These are phyloP conservation scores for Smittia sp. DNA, from an alignment of 2,888 invertebrate genomes.

Conservation along the genomic window DNA sequence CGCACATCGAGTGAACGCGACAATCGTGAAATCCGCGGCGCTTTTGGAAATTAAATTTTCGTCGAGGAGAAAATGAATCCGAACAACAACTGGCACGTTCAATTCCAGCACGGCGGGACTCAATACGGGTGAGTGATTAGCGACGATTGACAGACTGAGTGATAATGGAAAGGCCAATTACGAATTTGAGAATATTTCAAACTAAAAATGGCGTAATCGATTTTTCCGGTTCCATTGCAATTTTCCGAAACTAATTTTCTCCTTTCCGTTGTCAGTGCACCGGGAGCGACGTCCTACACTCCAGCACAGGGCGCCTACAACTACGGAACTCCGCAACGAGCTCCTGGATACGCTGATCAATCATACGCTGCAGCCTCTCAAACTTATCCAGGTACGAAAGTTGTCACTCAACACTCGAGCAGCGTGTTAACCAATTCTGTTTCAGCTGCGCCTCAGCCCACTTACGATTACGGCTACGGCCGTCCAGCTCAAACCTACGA, in stretches of 20 bases:
- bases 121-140: conserved; percentile 23
- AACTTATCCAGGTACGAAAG: conserved; percentile 21
- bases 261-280: background rate
- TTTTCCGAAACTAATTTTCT: background rate
- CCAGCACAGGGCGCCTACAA: background rate
- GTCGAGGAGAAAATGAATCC: background rate
- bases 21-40: no score
- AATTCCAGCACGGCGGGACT: conserved; percentile 35
- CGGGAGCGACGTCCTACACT: conserved; percentile 15
- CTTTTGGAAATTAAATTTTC: background rate
- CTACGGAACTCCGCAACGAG: conserved; percentile 25
- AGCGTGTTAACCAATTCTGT: background rate
- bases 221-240: conserved; percentile 11
- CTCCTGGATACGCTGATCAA: conserved; percentile 29
- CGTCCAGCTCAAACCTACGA: conserved; percentile 69
- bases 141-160: no score
- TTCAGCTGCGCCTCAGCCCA: conserved; percentile 56
- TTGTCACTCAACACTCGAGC: no score
- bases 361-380: conserved; percentile 18
- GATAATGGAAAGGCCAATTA: background rate
- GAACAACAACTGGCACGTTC: conserved; percentile 17
- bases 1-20: no score
- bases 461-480: conserved; percentile 69
- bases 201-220: conserved; percentile 17
- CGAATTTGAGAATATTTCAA: background rate